Evolutionary conservation across 2,113 vertebrate species (phyloP).

Genomic region (Ailuropoda melanoleuca): DNA sequence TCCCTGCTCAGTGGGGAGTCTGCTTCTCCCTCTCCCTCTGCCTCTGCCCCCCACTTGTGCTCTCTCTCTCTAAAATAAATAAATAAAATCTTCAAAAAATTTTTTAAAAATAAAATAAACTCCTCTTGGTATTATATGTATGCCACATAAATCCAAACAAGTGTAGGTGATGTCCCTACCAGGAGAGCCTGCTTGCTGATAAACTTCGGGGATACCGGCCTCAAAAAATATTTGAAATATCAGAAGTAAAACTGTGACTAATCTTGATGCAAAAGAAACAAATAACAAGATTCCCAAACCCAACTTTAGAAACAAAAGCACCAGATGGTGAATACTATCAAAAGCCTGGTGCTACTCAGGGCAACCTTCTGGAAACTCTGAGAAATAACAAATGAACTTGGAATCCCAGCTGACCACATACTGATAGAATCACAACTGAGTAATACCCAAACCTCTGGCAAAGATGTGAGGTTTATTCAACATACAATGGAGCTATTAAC

Average conservation of each 20-base stretch:
- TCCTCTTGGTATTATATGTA: not conserved
- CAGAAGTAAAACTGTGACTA: conserved; percentile 28
- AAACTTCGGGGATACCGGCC: not conserved
- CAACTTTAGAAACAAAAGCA: conserved; percentile 10
- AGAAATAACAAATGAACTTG: conserved; percentile 57
- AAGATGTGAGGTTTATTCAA: conserved; percentile 49
- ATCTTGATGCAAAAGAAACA: conserved; percentile 24
- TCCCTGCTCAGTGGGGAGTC: no score
- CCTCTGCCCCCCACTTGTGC: no score
- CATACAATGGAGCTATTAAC: conserved; percentile 77
- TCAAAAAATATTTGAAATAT: conserved; percentile 11
- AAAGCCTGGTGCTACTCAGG: not conserved
- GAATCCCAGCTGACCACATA: conserved; percentile 57
- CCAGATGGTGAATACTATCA: not conserved
- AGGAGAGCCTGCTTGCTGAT: not conserved
- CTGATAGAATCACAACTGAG: conserved; percentile 58
- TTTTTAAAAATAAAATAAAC: not conserved
- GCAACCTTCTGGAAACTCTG: conserved; percentile 46
- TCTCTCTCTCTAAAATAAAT: no score
- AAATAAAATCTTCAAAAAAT: no score
- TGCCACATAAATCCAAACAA: conserved; percentile 16
- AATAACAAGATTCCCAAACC: conserved; percentile 42
- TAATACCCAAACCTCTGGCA: conserved; percentile 40
- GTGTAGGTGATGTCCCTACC: not conserved
- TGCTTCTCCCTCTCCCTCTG: no score